Conservation (phyloP, 1,140 invertebrate species). For the Penaeus vannamei region DNA sequence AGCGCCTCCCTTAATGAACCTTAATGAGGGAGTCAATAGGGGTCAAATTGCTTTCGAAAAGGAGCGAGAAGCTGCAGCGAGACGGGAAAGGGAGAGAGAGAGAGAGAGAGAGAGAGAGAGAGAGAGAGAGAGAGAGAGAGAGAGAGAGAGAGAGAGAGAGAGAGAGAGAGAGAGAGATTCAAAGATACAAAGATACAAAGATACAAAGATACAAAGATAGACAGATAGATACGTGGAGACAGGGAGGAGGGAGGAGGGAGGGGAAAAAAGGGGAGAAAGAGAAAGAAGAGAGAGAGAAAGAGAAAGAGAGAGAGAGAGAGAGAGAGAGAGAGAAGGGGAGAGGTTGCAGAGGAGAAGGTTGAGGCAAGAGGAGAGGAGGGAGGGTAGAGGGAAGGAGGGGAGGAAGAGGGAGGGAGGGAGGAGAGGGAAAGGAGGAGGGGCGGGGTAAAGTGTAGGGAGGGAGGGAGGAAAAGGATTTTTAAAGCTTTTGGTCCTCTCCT, state of each 20-base stretch:
- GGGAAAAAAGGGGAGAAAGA: conserved; percentile 3
- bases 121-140: conserved; percentile 2
- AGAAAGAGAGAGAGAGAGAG: conserved; percentile 2
- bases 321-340: conserved; percentile 10
- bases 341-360: background rate
- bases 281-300: conserved; percentile 10
- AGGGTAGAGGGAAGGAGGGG: conserved; percentile 2
- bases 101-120: conserved; percentile 10
- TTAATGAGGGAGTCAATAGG: no score
- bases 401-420: conserved; percentile 1
- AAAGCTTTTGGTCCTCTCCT: no score
- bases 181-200: no score
- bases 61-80: background rate
- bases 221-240: background rate
- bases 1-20: no score
- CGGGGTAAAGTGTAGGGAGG: no score
- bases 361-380: background rate
- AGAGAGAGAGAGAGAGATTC: no score
- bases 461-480: no score
- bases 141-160: conserved; percentile 2
- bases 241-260: conserved; percentile 9
- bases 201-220: background rate
- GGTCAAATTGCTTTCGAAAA: no score
- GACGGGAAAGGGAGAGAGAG: conserved; percentile 3
- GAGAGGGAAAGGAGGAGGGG: conserved; percentile 10